These are phyloP conservation scores for Podiceps cristatus DNA, from an alignment of 2,113 vertebrate genomes.

Conservation along the genomic window DNA sequence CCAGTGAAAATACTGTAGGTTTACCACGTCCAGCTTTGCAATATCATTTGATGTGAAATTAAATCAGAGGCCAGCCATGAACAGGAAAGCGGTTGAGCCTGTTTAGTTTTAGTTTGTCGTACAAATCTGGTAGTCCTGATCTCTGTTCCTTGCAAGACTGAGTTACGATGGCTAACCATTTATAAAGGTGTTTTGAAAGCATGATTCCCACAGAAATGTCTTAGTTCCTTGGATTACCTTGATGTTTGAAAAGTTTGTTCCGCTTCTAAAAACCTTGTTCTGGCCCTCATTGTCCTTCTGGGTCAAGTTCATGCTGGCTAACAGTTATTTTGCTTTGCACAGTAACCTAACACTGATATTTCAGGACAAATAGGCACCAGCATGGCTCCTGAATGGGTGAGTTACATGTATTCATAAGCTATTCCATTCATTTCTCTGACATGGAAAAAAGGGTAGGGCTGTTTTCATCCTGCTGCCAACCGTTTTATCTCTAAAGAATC, in stretches of 20 bases:
- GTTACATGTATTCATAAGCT: conserved; percentile 57
- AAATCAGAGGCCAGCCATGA: conserved; percentile 62
- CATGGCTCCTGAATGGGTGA: conserved; percentile 62
- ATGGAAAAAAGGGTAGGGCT: conserved; percentile 33
- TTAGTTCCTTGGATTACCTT: not conserved
- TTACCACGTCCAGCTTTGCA: conserved; percentile 63
- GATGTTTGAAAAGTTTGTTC: not conserved
- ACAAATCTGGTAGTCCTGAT: not conserved
- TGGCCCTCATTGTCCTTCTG: conserved; percentile 55
- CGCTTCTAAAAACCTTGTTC: not conserved
- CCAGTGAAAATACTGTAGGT: conserved; percentile 69
- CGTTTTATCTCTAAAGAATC: conserved; percentile 79
- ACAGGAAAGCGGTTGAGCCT: conserved; percentile 1
- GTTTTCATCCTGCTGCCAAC: conserved; percentile 71
- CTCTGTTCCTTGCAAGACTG: not conserved
- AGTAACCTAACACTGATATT: conserved; percentile 77
- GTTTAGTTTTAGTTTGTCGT: not conserved
- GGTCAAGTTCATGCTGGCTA: conserved; percentile 64
- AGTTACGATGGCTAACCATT: not conserved
- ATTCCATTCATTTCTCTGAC: conserved; percentile 66
- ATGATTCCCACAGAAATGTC: not conserved
- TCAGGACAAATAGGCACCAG: conserved; percentile 73
- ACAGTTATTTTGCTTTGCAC: conserved; percentile 44
- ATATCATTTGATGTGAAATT: conserved; percentile 72
- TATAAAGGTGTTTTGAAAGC: not conserved